Conservation (phyloP, 2,113 vertebrate species). For the Eublepharis macularius region DNA sequence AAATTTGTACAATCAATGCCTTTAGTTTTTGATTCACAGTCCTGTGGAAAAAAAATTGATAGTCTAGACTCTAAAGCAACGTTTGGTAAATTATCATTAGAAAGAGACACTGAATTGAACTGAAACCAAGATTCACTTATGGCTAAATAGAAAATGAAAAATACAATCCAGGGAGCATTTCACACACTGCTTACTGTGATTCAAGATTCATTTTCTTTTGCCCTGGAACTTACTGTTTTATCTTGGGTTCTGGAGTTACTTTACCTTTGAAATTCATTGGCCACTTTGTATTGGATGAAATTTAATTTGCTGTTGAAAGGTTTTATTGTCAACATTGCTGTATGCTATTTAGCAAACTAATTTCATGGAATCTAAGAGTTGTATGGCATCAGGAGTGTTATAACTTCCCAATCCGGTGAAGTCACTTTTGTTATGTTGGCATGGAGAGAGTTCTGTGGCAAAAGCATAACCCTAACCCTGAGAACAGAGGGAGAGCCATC, state of each 20-base stretch:
- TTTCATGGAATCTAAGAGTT: not conserved
- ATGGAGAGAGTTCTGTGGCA: not conserved
- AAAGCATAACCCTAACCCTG: not conserved
- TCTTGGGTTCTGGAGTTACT: not conserved
- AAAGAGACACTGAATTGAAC: not conserved
- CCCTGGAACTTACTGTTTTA: not conserved
- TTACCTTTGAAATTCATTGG: not conserved
- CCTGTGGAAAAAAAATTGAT: not conserved
- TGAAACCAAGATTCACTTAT: not conserved
- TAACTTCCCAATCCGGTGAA: not conserved
- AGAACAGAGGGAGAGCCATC: not conserved
- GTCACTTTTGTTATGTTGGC: not conserved
- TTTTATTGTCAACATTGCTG: not conserved
- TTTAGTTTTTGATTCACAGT: too few relatives aligned
- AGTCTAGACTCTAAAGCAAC: not conserved
- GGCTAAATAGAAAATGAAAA: slow-evolving; percentile 36
- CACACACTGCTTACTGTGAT: not conserved
- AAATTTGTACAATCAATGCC: not conserved
- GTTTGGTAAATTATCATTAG: not conserved
- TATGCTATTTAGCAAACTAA: not conserved
- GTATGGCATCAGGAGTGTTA: not conserved
- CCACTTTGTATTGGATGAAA: not conserved
- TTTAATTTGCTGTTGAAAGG: not conserved
- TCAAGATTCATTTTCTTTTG: slow-evolving; percentile 57
- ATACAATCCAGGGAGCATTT: not conserved